Evolutionary conservation across 2,888 invertebrate genomes (phyloP).

Genomic region (Drosophila greeni): DNA sequence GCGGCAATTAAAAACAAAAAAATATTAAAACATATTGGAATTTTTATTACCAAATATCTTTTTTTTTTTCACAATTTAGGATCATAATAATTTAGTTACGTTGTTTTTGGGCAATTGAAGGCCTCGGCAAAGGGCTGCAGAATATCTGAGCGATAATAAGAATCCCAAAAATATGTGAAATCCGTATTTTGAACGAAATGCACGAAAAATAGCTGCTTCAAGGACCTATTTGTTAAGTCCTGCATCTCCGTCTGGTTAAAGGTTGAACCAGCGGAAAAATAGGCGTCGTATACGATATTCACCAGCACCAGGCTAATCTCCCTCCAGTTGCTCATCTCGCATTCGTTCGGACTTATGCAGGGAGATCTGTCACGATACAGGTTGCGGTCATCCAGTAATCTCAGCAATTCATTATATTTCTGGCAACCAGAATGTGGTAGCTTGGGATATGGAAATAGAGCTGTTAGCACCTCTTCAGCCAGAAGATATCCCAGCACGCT

Average conservation of each 20-base stretch:
- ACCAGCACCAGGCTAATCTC: not conserved
- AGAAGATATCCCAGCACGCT: not conserved
- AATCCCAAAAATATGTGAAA: not conserved
- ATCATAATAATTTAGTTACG: not conserved
- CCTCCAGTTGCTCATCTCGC: constrained; percentile 1
- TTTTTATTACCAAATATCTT: no score
- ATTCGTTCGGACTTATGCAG: not conserved
- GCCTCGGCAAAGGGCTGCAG: not conserved
- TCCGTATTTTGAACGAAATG: not conserved
- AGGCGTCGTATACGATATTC: not conserved
- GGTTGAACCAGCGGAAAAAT: not conserved
- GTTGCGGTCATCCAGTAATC: not conserved
- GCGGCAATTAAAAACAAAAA: not conserved
- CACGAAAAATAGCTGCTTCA: not conserved
- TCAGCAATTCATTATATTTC: not conserved
- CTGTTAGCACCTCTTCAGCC: not conserved
- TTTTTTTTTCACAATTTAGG: not conserved
- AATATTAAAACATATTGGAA: no score
- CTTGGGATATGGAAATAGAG: constrained; percentile 7
- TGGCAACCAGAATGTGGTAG: not conserved
- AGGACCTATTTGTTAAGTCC: not conserved
- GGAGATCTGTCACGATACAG: not conserved
- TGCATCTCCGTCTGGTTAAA: not conserved
- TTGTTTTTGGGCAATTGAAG: not conserved
- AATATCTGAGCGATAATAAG: not conserved